Percentiles rank a stretch among this genome's conserved stretches.
These are phyloP conservation scores for Standfussiana lucernea DNA, from an alignment of 2,888 invertebrate genomes.

Conservation along the genomic window DNA sequence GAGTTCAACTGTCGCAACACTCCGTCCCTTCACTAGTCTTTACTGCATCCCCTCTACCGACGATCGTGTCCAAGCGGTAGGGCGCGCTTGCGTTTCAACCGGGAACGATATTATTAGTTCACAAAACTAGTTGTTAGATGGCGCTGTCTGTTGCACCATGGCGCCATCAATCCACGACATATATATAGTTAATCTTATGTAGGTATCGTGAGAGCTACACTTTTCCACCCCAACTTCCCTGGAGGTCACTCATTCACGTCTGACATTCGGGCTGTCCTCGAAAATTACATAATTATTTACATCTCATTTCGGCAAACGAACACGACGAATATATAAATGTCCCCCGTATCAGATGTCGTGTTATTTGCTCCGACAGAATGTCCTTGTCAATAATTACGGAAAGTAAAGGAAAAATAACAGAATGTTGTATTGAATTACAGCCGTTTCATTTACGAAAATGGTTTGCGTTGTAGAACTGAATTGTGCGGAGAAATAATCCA, in stretches of 20 bases:
- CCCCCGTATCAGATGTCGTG: constrained; percentile 22
- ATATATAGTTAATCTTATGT: no score
- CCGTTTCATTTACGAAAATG: neutral
- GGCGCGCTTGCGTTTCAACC: no score
- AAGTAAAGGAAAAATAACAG: neutral
- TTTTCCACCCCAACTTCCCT: constrained; percentile 11
- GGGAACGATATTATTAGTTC: no score
- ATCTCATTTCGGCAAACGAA: constrained; percentile 26
- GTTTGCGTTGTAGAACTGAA: neutral
- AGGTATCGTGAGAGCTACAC: neutral
- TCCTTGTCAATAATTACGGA: constrained; percentile 30
- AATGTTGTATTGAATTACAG: constrained; percentile 7
- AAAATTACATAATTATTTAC: constrained; percentile 42
- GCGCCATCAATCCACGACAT: no score
- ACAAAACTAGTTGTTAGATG: no score
- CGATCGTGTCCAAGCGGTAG: no score
- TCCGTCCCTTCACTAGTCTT: no score
- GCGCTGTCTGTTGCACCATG: no score
- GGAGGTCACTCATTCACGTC: constrained; percentile 29
- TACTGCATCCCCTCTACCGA: no score
- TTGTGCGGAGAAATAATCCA: neutral
- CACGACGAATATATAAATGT: constrained; percentile 18
- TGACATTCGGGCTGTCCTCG: constrained; percentile 21
- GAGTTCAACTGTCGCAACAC: no score
- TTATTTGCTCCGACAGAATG: constrained; percentile 25